These are phyloP conservation scores for Pegea sp. DNA, from an alignment of 23 tunicate genomes.

Conservation along the genomic window DNA sequence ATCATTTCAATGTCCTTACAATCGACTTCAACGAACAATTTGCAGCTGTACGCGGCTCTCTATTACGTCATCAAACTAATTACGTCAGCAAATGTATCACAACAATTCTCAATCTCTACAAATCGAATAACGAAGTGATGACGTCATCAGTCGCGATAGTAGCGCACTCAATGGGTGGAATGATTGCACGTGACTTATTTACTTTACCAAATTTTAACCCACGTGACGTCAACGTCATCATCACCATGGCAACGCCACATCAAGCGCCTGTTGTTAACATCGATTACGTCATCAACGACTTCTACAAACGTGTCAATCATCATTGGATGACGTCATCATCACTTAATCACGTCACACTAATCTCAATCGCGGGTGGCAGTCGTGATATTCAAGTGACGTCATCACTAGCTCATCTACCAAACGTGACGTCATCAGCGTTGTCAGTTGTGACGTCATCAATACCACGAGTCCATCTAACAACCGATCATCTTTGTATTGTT, in stretches of 20 bases:
- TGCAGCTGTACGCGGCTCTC: constrained; percentile 23
- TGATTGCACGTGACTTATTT: constrained; percentile 38
- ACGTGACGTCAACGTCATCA: constrained; percentile 25
- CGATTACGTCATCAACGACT: constrained; percentile 19
- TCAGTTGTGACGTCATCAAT: constrained; percentile 15
- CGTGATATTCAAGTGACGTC: constrained; percentile 46
- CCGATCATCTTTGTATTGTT: constrained; percentile 71
- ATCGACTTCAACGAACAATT: constrained; percentile 38
- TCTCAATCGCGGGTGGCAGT: constrained; percentile 50
- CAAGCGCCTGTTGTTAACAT: constrained; percentile 30
- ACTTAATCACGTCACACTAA: constrained; percentile 13
- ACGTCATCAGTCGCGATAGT: constrained; percentile 50
- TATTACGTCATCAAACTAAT: constrained; percentile 14
- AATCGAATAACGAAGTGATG: not conserved
- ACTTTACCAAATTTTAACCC: constrained; percentile 23
- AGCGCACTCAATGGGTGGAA: constrained; percentile 83
- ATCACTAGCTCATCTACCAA: constrained; percentile 19
- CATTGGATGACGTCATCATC: no score
- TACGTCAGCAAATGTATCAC: constrained; percentile 32
- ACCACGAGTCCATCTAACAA: constrained; percentile 29
- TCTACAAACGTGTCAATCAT: constrained; percentile 30
- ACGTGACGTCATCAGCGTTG: not conserved
- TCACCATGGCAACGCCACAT: constrained; percentile 47
- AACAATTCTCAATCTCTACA: constrained; percentile 32
- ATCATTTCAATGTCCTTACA: constrained; percentile 65